These are phyloP conservation scores for Xestia sexstrigata DNA, from an alignment of 2,888 invertebrate genomes.

Conservation along the genomic window DNA sequence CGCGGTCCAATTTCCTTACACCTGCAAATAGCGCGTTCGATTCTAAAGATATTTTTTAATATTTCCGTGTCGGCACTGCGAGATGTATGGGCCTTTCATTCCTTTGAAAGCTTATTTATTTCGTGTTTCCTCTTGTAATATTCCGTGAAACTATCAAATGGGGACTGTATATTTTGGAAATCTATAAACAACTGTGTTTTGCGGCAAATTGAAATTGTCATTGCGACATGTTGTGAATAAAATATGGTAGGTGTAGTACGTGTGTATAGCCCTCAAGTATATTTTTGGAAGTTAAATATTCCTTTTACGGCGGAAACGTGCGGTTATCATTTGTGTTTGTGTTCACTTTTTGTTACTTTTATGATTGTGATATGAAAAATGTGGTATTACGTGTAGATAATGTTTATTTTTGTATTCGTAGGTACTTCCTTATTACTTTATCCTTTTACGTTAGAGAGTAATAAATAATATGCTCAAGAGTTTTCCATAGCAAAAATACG, in stretches of 20 bases:
- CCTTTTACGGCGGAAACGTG: conserved; percentile 58
- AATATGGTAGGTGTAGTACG: conserved; percentile 8
- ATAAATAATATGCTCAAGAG: no score
- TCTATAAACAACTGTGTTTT: conserved; percentile 47
- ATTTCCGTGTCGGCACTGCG: conserved; percentile 62
- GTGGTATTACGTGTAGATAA: conserved; percentile 39
- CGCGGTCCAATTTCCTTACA: conserved; percentile 68
- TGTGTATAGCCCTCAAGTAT: conserved; percentile 23
- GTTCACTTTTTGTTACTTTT: conserved; percentile 56
- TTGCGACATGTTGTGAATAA: conserved; percentile 34
- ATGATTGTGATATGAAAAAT: conserved; percentile 56
- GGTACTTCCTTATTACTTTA: conserved; percentile 48
- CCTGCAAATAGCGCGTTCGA: conserved; percentile 62
- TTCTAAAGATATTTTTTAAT: conserved; percentile 71
- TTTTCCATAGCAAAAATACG: neutral
- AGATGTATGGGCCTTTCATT: conserved; percentile 64
- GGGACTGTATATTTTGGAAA: conserved; percentile 34
- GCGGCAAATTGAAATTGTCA: conserved; percentile 58
- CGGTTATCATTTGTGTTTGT: conserved; percentile 60
- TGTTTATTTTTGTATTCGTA: conserved; percentile 30
- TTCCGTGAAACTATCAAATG: conserved; percentile 64
- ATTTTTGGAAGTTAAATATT: conserved; percentile 62
- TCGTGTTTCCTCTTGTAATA: conserved; percentile 63
- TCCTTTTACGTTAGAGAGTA: conserved; percentile 8
- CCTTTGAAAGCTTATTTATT: conserved; percentile 68